Conservation (phyloP, 2,797 vertebrate genomes). For the Sorex maritimensis region DNA sequence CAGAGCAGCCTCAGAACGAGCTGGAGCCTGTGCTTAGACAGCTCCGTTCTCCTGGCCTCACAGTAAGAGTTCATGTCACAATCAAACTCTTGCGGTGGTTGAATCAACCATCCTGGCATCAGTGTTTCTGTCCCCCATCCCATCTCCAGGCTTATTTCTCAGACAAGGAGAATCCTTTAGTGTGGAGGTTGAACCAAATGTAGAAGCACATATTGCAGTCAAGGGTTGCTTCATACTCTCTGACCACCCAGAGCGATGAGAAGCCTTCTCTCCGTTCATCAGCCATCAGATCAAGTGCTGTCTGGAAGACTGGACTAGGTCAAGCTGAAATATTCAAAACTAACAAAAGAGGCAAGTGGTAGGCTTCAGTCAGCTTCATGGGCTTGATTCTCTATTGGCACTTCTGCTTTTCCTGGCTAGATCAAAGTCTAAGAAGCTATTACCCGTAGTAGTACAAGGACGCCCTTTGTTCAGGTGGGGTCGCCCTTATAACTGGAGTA, state of each 20-base stretch:
- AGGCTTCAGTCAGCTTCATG: neutral
- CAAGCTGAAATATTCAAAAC: neutral
- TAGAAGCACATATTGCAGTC: neutral
- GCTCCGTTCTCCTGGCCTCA: neutral
- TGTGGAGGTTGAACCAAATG: neutral
- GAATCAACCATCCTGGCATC: neutral
- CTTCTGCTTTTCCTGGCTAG: neutral
- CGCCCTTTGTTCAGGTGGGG: neutral
- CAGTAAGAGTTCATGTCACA: neutral
- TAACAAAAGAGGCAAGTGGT: neutral
- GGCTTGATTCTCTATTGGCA: neutral
- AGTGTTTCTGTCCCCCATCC: neutral
- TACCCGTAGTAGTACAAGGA: accelerated
- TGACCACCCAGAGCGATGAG: neutral
- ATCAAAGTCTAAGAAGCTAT: neutral
- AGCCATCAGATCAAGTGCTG: neutral
- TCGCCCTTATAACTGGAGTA: neutral
- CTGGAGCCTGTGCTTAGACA: neutral
- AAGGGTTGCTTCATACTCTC: neutral
- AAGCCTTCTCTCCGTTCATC: neutral
- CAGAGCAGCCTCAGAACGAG: neutral
- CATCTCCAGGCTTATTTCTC: neutral
- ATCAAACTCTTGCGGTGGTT: neutral
- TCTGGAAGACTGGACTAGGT: no score
- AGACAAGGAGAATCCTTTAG: neutral